Percentiles rank a stretch among this genome's conserved stretches.
Conservation (phyloP, 2,113 vertebrate genomes). For the Odontesthes bonariensis region DNA sequence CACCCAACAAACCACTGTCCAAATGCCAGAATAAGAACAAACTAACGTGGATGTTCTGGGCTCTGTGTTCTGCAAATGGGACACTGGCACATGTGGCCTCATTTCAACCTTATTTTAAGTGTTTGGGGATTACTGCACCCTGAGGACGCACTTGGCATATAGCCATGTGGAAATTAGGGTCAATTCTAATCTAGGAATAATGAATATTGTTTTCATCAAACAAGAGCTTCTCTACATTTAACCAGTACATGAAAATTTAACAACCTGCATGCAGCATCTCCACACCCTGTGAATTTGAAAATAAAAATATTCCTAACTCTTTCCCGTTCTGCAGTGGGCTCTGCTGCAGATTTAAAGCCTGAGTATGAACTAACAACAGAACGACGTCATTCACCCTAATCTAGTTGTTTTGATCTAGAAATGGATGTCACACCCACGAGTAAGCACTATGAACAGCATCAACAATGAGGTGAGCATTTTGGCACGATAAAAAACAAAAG, state of each 20-base stretch:
- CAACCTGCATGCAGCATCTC: background rate
- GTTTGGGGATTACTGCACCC: slow-evolving; percentile 42
- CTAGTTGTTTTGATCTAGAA: slow-evolving; percentile 59
- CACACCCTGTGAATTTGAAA: background rate
- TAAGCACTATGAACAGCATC: slow-evolving; percentile 47
- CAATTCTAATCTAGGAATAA: slow-evolving; percentile 3
- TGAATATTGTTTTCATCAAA: background rate
- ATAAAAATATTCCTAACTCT: background rate
- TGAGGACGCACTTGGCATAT: slow-evolving; percentile 21
- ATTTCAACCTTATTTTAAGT: slow-evolving; percentile 39
- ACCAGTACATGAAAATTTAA: background rate
- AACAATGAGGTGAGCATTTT: slow-evolving; percentile 19
- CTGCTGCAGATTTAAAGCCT: background rate
- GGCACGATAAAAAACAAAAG: slow-evolving; percentile 4
- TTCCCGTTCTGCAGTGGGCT: background rate
- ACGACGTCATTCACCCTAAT: slow-evolving; percentile 47
- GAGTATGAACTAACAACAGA: background rate
- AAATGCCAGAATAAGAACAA: background rate
- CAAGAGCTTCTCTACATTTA: background rate
- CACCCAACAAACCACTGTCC: background rate
- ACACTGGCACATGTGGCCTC: slow-evolving; percentile 41
- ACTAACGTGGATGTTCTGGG: slow-evolving; percentile 37
- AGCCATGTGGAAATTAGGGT: slow-evolving; percentile 2
- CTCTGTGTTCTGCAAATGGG: slow-evolving; percentile 42
- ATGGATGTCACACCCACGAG: slow-evolving; percentile 65